These are phyloP conservation scores for Ridgeia piscesae DNA, from an alignment of 1,140 invertebrate genomes.

Conservation along the genomic window DNA sequence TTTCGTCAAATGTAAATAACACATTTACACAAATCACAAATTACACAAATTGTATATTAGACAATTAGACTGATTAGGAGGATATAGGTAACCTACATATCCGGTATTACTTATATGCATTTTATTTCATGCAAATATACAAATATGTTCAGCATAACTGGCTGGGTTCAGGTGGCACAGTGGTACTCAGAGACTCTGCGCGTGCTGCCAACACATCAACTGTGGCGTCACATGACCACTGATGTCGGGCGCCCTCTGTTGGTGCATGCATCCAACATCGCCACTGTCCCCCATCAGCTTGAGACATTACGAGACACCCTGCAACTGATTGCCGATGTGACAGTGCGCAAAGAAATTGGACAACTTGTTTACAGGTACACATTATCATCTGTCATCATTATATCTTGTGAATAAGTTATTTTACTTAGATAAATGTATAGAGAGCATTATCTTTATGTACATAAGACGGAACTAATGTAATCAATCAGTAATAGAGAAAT, in stretches of 20 bases:
- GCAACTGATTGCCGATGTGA: neutral
- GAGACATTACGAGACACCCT: neutral
- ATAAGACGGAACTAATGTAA: neutral
- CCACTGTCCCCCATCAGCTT: neutral
- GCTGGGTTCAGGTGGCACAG: neutral
- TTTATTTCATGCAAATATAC: neutral
- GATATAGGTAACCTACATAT: neutral
- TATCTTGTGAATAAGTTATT: neutral
- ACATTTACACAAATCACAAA: too few species aligned
- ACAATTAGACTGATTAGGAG: neutral
- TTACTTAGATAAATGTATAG: too few species aligned
- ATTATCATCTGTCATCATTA: neutral
- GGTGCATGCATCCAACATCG: neutral
- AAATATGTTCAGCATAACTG: neutral
- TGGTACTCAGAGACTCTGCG: neutral
- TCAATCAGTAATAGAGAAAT: too few species aligned
- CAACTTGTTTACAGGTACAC: slow-evolving; percentile 14
- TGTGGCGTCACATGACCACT: neutral
- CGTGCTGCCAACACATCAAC: neutral
- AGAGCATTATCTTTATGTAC: neutral
- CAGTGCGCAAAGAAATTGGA: neutral
- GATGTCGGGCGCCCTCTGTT: neutral
- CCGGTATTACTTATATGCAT: neutral
- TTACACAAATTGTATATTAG: too few species aligned
- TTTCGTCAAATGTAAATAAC: too few species aligned